Conservation (phyloP, 2,113 vertebrate genomes). For the Petroica traversi region DNA sequence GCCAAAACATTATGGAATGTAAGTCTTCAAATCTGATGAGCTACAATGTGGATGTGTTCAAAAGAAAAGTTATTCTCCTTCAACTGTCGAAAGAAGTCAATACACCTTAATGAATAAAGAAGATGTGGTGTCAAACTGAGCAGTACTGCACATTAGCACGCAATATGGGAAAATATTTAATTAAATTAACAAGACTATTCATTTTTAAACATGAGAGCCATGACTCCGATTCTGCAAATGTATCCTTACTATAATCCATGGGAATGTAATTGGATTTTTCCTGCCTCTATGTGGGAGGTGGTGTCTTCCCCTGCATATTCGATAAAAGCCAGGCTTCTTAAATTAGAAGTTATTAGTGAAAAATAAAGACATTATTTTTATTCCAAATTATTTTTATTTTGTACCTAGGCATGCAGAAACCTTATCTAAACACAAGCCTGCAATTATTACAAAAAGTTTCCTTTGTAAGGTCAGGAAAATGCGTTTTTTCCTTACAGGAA, state of each 20-base stretch:
- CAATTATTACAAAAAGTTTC: not conserved
- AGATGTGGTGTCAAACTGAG: not conserved
- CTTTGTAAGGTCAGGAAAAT: not conserved
- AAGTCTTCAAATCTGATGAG: conserved; percentile 15
- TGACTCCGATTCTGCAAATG: not conserved
- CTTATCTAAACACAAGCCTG: not conserved
- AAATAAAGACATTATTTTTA: not conserved
- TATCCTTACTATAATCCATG: not conserved
- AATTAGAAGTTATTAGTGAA: not conserved
- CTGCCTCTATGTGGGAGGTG: not conserved
- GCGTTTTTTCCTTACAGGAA: not conserved
- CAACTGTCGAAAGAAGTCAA: not conserved
- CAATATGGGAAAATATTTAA: not conserved
- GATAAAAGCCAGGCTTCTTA: not conserved
- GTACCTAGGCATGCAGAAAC: not conserved
- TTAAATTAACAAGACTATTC: not conserved
- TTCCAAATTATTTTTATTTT: not conserved
- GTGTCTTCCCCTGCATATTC: not conserved
- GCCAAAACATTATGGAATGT: not conserved
- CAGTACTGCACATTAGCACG: not conserved
- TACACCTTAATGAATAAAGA: not conserved
- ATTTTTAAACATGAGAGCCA: not conserved
- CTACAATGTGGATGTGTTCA: not conserved
- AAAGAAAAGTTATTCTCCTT: conserved; percentile 8
- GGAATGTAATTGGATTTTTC: not conserved